Percentiles rank a stretch among this genome's conserved stretches.
Conservation (phyloP, 2,888 invertebrate species). For the Pristionchus mayeri region DNA sequence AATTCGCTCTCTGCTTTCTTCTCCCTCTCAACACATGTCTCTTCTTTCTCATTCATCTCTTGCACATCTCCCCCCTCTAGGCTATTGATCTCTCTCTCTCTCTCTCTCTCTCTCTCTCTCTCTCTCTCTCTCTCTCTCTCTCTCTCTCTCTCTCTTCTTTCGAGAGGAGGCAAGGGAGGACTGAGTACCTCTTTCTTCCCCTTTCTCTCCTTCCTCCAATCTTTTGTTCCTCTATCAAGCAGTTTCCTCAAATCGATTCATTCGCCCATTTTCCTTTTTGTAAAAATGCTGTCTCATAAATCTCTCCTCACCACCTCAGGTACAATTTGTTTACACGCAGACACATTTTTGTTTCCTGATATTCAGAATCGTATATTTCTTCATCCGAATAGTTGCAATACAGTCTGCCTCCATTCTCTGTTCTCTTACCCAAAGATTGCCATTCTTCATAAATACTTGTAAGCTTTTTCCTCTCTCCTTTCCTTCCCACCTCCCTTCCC, state of each 20-base stretch:
- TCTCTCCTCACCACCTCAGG: too few relatives aligned
- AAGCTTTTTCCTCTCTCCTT: background rate
- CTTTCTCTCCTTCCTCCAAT: background rate
- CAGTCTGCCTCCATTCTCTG: too few relatives aligned
- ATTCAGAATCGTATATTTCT: too few relatives aligned
- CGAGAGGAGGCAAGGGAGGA: background rate
- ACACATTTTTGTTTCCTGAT: too few relatives aligned
- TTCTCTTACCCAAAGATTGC: background rate
- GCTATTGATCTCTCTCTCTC: constrained; percentile 44
- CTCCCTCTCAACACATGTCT: constrained; percentile 43
- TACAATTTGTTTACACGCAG: too few relatives aligned
- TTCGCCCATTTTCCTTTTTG: background rate
- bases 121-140: too few relatives aligned
- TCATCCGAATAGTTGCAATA: too few relatives aligned
- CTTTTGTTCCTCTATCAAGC: background rate
- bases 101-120: background rate
- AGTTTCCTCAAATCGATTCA: background rate
- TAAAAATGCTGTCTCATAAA: too few relatives aligned
- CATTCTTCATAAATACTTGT: constrained; percentile 10
- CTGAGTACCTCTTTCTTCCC: constrained; percentile 42
- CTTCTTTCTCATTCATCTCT: constrained; percentile 23
- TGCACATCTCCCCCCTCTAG: constrained; percentile 1
- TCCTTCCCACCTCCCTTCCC: background rate
- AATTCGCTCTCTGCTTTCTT: background rate
- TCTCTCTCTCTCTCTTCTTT: background rate